Conservation (phyloP, 2,797 vertebrate genomes). For the Serranus cabrilla region DNA sequence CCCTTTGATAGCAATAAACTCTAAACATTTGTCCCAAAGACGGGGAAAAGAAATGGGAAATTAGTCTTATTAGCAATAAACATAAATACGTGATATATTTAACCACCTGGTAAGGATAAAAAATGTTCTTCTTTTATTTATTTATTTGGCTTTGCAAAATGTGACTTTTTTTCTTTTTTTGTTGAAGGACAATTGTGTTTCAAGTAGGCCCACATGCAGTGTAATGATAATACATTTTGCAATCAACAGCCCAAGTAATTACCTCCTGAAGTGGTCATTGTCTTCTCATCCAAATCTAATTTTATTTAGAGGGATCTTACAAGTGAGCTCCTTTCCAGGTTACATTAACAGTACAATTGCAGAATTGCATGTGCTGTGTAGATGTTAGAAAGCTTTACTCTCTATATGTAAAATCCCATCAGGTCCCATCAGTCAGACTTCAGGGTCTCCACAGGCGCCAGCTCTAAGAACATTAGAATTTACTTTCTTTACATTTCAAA, state of each 20-base stretch:
- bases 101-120: not conserved
- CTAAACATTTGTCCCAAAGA: constrained; percentile 11
- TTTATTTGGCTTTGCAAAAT: constrained; percentile 7
- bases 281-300: constrained; percentile 49
- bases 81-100: not conserved
- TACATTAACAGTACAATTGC: not conserved
- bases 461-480: not conserved
- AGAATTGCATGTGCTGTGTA: constrained; percentile 2
- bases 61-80: not conserved
- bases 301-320: constrained; percentile 34
- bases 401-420: not conserved
- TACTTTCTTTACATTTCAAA: constrained; percentile 3
- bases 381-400: not conserved
- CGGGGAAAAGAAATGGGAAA: not conserved
- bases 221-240: constrained; percentile 48
- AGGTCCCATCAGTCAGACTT: not conserved
- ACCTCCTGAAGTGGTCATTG: constrained; percentile 56
- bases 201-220: constrained; percentile 29
- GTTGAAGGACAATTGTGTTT: constrained; percentile 20
- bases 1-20: not conserved
- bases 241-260: constrained; percentile 71
- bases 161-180: constrained; percentile 1
- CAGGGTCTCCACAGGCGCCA: not conserved
- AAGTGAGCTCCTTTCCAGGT: constrained; percentile 6
- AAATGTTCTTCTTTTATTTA: not conserved